Percentiles rank a stretch among this genome's conserved stretches.
phyloP scores from a whole-genome alignment of 2,797 vertebrate genomes.

The Rhinella marina region DNA sequence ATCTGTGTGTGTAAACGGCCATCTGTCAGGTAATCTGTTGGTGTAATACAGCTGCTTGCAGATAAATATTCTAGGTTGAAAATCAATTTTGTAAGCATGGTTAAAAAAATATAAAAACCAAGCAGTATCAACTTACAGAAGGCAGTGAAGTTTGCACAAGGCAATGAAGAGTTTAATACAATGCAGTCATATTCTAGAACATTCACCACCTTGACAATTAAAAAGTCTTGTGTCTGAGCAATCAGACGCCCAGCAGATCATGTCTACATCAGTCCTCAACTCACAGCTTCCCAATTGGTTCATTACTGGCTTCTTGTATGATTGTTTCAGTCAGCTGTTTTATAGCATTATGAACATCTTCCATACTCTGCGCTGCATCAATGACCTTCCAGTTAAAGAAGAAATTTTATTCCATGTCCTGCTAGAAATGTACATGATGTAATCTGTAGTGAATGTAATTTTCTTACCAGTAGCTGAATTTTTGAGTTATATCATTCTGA shows the following conservation, averaged over 20 bases:
- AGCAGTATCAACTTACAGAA: no score
- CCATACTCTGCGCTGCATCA: slow-evolving; percentile 83
- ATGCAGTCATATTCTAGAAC: background rate
- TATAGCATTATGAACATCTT: slow-evolving; percentile 85
- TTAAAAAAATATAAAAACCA: background rate
- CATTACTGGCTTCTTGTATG: slow-evolving; percentile 70
- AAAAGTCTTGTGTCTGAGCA: background rate
- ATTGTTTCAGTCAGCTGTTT: slow-evolving; percentile 69
- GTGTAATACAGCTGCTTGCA: background rate
- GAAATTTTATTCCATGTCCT: no score
- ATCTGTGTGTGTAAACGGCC: no score
- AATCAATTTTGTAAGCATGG: background rate
- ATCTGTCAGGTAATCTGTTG: no score
- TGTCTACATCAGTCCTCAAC: slow-evolving; percentile 65
- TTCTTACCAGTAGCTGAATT: no score
- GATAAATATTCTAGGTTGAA: background rate
- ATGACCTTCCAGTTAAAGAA: no score
- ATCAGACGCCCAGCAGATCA: background rate
- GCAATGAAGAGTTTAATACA: background rate
- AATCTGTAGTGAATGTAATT: no score
- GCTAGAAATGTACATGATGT: no score
- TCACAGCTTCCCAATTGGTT: slow-evolving; percentile 85
- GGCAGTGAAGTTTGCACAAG: background rate
- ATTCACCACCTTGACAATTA: background rate
- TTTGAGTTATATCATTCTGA: no score